Evolutionary conservation across 2,797 vertebrate species (phyloP).

Genomic region (Hypotaenidia okinawae): DNA sequence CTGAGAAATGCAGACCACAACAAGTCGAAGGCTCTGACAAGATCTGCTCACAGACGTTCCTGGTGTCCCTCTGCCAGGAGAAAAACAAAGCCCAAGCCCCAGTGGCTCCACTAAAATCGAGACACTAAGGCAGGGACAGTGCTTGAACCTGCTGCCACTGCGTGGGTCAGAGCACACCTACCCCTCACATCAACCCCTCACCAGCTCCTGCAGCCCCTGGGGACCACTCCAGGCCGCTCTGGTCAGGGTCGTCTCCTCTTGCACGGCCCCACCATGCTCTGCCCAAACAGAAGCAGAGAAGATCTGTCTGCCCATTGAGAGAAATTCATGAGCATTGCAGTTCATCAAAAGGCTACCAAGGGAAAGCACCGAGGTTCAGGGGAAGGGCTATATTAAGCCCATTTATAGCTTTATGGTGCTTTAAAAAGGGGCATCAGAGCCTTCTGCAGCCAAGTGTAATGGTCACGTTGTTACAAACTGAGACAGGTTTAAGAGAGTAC

Average conservation of each 20-base stretch:
- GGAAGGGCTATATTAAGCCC: conserved; percentile 12
- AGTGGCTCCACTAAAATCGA: neutral
- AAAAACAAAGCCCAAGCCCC: neutral
- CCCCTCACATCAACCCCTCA: accelerated
- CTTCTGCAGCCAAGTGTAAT: neutral
- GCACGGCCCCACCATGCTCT: accelerated
- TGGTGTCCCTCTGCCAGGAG: neutral
- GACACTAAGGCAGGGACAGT: accelerated
- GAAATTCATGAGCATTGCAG: neutral
- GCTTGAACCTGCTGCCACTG: accelerated
- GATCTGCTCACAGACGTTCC: neutral
- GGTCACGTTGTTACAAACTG: neutral
- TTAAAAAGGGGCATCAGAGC: neutral
- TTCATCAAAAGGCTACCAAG: neutral
- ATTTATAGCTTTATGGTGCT: neutral
- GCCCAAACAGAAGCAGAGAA: neutral
- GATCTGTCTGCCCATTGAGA: neutral
- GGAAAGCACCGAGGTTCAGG: neutral
- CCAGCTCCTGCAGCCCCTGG: neutral
- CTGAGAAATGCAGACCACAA: neutral
- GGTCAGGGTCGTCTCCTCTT: neutral
- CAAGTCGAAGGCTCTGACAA: accelerated
- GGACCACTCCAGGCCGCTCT: too few relatives aligned
- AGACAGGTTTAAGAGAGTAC: neutral
- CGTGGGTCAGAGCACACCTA: accelerated